Base-by-base conservation (phyloP, 2,113 vertebrate genomes). In the Stomatorhinus ivindoensis region DNA sequence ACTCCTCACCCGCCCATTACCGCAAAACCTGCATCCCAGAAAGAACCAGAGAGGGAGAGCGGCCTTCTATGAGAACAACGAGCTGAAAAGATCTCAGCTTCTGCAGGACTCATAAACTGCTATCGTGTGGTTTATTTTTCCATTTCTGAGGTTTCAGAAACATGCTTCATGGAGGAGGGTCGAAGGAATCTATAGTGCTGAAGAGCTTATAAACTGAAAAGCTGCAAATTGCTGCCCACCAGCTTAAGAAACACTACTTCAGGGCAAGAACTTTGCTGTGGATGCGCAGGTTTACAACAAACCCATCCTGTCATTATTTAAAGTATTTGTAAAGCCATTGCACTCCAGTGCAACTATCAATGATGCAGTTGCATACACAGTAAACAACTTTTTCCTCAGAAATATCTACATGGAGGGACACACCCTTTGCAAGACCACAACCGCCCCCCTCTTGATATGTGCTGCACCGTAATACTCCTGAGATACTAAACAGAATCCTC, bases 1-100 rank as follows among this genome's bases (percentile, higher is more conserved):
- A 15, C 69, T 87, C 76, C 90, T 93, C 50, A 94, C 86, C 83
- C 91, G 92, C 48, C 94, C 92, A 0, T 95, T 95, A 31, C 92
- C 53, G 76, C 93, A 90, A 89, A 90, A 90, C 87, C 95, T 95
- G 90, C 50, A 44, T 61, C 46, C 89, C 91, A 90, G 86, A 10
- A 83, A 58, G 88, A 19, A 55, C 83, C 61, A 31, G 3, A 27
- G 61, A 82, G 35, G 19, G 39, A 9, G 76, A 7, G 39, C 15
- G 7, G 76, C 76, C 39, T 44, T 44, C 6, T 21, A 3, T 39
- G 42, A 82, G n/a, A 69, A 69, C 61, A 0, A 31, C 4, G 10
- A 1, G 27, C 61, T 69, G 61, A 69, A 69, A 13, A 13, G 10
- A 69, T 69, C n/a, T 31, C 3, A 0, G 61, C 61, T 69, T 69